phyloP scores from a whole-genome alignment of 2,113 vertebrate species.

The Muntiacus reevesi region DNA sequence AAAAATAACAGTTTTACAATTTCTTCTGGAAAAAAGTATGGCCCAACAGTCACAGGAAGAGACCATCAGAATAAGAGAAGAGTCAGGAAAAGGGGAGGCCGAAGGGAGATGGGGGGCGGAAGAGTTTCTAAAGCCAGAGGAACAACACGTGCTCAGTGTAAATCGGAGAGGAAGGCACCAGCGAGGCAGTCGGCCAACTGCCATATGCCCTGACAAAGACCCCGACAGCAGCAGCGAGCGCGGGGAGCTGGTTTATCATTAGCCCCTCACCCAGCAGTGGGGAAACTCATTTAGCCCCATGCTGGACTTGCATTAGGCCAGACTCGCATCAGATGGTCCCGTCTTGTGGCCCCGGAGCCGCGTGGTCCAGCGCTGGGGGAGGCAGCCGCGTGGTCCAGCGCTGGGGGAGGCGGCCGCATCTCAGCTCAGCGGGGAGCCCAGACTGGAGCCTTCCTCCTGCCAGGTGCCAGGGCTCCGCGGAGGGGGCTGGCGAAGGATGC shows the following conservation, averaged over 20 bases:
- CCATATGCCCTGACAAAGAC: constrained; percentile 95
- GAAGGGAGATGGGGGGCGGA: background rate
- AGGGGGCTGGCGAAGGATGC: constrained; percentile 54
- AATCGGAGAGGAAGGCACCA: constrained; percentile 57
- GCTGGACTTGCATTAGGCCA: constrained; percentile 99
- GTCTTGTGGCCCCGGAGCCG: constrained; percentile 86
- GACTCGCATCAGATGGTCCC: constrained; percentile 97
- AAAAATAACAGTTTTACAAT: background rate
- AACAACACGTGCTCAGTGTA: constrained; percentile 38
- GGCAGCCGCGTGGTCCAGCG: constrained; percentile 78
- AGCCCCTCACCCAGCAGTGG: constrained; percentile 95
- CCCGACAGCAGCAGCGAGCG: constrained; percentile 87
- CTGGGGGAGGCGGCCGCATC: constrained; percentile 83
- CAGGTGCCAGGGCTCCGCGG: constrained; percentile 88
- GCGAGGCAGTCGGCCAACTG: constrained; percentile 87
- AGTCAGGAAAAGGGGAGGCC: background rate
- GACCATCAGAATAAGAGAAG: background rate
- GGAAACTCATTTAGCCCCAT: constrained; percentile 99
- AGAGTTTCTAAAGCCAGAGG: constrained; percentile 1
- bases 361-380: constrained; percentile 78
- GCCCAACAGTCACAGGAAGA: background rate
- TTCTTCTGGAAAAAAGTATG: background rate
- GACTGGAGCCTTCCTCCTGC: constrained; percentile 78
- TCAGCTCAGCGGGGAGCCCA: constrained; percentile 84
- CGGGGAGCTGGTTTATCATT: constrained; percentile 94